Conservation (phyloP, 2,888 invertebrate species). For the Drosophila anomalipes region DNA sequence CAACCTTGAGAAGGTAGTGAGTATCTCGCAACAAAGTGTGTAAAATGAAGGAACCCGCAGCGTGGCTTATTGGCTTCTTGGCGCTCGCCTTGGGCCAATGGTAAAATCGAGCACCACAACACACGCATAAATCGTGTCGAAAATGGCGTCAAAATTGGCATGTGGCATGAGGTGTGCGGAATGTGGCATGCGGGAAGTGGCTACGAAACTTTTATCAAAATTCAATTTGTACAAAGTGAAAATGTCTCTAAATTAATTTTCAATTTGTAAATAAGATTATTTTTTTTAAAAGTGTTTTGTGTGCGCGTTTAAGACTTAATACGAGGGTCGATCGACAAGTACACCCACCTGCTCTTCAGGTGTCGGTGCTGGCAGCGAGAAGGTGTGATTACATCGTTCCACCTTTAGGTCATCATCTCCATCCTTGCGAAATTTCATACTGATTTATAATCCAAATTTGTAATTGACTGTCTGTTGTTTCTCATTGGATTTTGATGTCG, state of each 20-base stretch:
- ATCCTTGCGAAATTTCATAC: not conserved
- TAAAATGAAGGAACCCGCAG: conserved; percentile 35
- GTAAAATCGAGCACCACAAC: conserved; percentile 32
- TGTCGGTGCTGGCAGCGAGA: not conserved
- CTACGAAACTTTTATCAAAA: conserved; percentile 65
- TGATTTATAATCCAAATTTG: conserved; percentile 14
- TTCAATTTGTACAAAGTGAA: conserved; percentile 65
- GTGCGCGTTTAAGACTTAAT: not conserved
- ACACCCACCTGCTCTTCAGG: too few species aligned
- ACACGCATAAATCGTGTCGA: conserved; percentile 45
- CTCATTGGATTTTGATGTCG: conserved; percentile 7
- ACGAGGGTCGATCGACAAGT: conserved; percentile 22
- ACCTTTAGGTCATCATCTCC: conserved; percentile 1
- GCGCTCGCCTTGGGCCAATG: conserved; percentile 13
- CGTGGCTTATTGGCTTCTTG: conserved; percentile 43
- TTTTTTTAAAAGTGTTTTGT: conserved; percentile 8
- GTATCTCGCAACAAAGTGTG: conserved; percentile 37
- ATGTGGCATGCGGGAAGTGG: conserved; percentile 8
- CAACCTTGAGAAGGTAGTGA: conserved; percentile 4
- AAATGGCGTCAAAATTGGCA: conserved; percentile 46
- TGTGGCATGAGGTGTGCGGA: conserved; percentile 25
- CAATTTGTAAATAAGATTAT: conserved; percentile 45
- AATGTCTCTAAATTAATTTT: conserved; percentile 60
- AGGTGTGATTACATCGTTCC: not conserved
- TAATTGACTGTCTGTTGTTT: conserved; percentile 18